Conservation (phyloP, 2,888 invertebrate species). For the Erebia aethiops region DNA sequence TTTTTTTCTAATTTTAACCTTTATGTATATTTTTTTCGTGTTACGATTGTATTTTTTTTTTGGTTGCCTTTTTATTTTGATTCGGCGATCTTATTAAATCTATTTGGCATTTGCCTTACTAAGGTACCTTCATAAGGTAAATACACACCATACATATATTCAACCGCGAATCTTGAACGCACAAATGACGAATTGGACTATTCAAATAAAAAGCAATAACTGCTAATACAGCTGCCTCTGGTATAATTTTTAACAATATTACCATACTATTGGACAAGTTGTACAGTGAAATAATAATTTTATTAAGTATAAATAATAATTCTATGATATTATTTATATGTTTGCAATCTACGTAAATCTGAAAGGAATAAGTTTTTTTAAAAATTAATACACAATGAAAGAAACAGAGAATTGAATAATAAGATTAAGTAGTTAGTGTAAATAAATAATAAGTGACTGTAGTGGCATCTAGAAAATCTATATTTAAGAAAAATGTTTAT, state of each 20-base stretch:
- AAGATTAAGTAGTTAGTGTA: slow-evolving; percentile 20
- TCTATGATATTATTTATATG: not conserved
- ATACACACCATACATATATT: not conserved
- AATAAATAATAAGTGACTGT: slow-evolving; percentile 8
- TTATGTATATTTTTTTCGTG: too few relatives aligned
- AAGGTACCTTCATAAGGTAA: too few relatives aligned
- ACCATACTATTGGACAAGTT: not conserved
- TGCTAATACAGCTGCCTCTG: not conserved
- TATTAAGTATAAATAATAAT: not conserved
- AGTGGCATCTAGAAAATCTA: slow-evolving; percentile 6
- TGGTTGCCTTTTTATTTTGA: too few relatives aligned
- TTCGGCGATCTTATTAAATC: too few relatives aligned
- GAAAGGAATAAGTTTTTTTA: not conserved
- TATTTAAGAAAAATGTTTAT: not conserved
- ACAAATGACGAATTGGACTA: slow-evolving; percentile 1
- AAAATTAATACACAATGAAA: slow-evolving; percentile 1
- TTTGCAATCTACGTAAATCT: not conserved
- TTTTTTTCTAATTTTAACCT: too few relatives aligned
- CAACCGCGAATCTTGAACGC: not conserved
- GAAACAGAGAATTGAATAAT: slow-evolving; percentile 33
- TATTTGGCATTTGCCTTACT: too few relatives aligned
- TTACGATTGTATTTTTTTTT: too few relatives aligned
- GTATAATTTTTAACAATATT: not conserved
- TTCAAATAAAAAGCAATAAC: not conserved
- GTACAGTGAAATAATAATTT: not conserved